Conservation (phyloP, 2,797 vertebrate genomes). For the Oreonectes daqikongensis region DNA sequence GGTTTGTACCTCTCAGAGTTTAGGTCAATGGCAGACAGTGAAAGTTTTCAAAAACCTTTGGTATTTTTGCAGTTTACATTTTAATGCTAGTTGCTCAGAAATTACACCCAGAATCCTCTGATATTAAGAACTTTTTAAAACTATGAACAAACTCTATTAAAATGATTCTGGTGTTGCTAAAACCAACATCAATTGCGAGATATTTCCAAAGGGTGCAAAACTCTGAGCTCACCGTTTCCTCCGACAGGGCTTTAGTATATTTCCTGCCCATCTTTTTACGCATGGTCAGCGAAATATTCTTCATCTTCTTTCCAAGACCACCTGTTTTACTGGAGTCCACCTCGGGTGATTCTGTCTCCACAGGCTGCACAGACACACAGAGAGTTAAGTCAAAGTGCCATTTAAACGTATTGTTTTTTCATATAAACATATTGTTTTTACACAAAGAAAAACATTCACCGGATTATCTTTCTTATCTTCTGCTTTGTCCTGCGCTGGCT, state of each 20-base stretch:
- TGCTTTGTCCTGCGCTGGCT: slow-evolving; percentile 65
- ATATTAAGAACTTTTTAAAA: too few relatives aligned
- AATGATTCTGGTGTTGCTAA: not conserved
- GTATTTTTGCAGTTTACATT: too few relatives aligned
- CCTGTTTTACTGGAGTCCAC: slow-evolving; percentile 65
- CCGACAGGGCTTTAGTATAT: slow-evolving; percentile 77
- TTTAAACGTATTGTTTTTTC: not conserved
- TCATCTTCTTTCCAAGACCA: slow-evolving; percentile 78
- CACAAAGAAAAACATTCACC: slow-evolving; percentile 58
- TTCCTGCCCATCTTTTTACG: slow-evolving; percentile 83
- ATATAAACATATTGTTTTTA: not conserved
- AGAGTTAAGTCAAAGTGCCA: not conserved
- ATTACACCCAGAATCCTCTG: not conserved
- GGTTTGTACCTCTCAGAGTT: too few relatives aligned
- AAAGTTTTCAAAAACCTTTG: too few relatives aligned
- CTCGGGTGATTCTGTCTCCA: slow-evolving; percentile 70
- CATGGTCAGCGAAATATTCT: slow-evolving; percentile 82
- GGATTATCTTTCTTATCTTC: slow-evolving; percentile 64
- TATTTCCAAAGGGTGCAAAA: not conserved
- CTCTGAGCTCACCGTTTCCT: slow-evolving; percentile 72
- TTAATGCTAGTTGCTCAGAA: not conserved
- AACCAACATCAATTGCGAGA: not conserved
- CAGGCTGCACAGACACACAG: slow-evolving; percentile 37
- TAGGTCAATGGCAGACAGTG: too few relatives aligned
- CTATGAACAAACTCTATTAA: not conserved